Evolutionary conservation across 2,797 vertebrate genomes (phyloP).

Genomic region (Phoebastria nigripes): DNA sequence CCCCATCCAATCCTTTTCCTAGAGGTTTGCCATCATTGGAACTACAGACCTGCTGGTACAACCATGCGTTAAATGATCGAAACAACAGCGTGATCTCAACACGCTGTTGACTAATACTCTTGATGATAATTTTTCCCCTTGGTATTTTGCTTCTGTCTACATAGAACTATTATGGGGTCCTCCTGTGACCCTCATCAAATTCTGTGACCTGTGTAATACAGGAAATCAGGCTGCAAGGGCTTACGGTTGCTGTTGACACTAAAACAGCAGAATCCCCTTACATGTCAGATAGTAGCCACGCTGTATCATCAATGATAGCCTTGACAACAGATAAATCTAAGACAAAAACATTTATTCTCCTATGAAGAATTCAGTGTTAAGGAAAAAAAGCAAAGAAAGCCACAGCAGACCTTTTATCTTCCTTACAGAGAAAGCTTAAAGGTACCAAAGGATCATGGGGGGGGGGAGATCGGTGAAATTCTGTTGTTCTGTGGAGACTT

Average conservation of each 20-base stretch:
- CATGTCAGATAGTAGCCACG: not conserved
- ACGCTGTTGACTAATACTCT: not conserved
- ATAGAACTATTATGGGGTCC: not conserved
- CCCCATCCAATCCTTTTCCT: not conserved
- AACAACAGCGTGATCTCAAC: not conserved
- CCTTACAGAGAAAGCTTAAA: not conserved
- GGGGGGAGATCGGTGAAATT: not conserved
- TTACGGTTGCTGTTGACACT: not conserved
- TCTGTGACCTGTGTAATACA: slow-evolving; percentile 30
- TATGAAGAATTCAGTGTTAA: not conserved
- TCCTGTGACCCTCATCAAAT: slow-evolving; percentile 14
- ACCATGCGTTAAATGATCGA: not conserved
- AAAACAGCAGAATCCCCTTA: not conserved
- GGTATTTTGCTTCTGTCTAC: slow-evolving; percentile 7
- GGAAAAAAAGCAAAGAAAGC: not conserved
- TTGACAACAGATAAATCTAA: not conserved
- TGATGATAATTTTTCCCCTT: not conserved
- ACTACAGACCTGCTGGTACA: not conserved
- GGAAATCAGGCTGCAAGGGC: not conserved
- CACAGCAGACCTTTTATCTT: not conserved
- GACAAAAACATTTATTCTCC: not conserved
- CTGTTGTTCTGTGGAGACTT: not conserved
- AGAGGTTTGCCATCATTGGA: not conserved
- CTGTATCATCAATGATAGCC: not conserved
- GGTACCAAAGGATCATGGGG: not conserved